Conservation (phyloP, 2,797 vertebrate genomes). For the Cryptoprocta ferox region DNA sequence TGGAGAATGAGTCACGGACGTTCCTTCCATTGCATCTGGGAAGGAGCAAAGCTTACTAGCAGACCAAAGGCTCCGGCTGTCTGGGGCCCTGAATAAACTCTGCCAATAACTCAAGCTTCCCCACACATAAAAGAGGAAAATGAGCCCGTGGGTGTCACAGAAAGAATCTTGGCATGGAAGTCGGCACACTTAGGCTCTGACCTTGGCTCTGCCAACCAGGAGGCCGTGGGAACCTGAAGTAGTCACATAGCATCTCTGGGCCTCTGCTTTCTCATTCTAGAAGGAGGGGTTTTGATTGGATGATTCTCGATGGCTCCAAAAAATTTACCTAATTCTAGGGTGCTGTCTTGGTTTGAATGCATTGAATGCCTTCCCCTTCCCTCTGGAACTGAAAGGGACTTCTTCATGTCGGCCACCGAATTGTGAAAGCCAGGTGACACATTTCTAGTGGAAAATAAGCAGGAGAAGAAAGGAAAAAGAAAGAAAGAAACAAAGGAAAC, state of each 20-base stretch:
- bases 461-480: neutral
- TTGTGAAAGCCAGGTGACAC: constrained; percentile 37
- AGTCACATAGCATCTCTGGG: neutral
- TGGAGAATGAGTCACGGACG: neutral
- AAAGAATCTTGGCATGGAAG: constrained; percentile 56
- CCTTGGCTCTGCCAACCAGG: neutral
- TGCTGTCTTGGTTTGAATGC: neutral
- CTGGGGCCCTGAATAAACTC: constrained; percentile 61
- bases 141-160: constrained; percentile 56
- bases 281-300: neutral
- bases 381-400: neutral
- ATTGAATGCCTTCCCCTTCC: neutral
- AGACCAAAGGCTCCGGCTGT: constrained; percentile 44
- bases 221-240: constrained; percentile 53
- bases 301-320: neutral
- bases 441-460: constrained; percentile 24
- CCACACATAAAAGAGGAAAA: constrained; percentile 61
- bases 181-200: neutral
- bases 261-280: neutral
- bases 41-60: neutral
- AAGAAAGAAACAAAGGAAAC: neutral
- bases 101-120: constrained; percentile 65
- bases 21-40: neutral
- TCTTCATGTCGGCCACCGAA: neutral
- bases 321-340: neutral